Percentiles rank a stretch among this genome's conserved stretches.
phyloP scores from a whole-genome alignment of 2,888 invertebrate species.

The Lydus trimaculatus region DNA sequence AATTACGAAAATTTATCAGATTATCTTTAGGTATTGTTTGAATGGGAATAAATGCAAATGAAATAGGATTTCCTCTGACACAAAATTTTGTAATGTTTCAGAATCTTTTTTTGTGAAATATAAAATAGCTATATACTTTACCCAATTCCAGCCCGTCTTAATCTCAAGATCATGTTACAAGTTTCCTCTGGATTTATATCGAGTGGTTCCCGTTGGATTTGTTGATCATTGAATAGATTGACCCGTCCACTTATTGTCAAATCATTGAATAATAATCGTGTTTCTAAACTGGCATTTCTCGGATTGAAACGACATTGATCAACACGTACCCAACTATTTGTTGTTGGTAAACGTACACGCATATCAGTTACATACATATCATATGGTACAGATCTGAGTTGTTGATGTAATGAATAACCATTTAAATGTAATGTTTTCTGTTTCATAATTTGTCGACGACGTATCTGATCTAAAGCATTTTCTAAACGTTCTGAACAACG shows the following conservation, averaged over 20 bases:
- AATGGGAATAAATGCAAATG: not conserved
- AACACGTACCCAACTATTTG: conserved; percentile 73
- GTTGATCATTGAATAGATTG: conserved; percentile 63
- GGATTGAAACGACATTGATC: conserved; percentile 81
- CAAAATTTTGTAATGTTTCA: not conserved
- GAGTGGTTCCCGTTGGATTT: conserved; percentile 60
- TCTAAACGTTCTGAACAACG: conserved; percentile 73
- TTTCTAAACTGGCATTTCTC: conserved; percentile 75
- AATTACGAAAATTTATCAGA: conserved; percentile 9
- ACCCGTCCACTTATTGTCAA: conserved; percentile 81
- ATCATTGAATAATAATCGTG: conserved; percentile 79
- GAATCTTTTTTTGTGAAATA: conserved; percentile 17
- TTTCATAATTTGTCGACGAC: conserved; percentile 66
- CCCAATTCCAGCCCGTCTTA: conserved; percentile 81
- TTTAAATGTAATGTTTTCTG: conserved; percentile 64
- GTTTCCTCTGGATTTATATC: conserved; percentile 58
- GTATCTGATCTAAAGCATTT: conserved; percentile 71
- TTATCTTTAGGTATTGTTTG: not conserved
- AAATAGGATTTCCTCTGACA: not conserved
- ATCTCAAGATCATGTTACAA: conserved; percentile 80
- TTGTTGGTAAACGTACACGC: conserved; percentile 72
- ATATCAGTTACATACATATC: conserved; percentile 76
- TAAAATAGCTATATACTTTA: conserved; percentile 37
- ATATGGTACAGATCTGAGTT: conserved; percentile 68
- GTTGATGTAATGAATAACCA: conserved; percentile 72